Base-by-base conservation (phyloP, 2,113 vertebrate genomes). In the Phylloscopus trochiloides region DNA sequence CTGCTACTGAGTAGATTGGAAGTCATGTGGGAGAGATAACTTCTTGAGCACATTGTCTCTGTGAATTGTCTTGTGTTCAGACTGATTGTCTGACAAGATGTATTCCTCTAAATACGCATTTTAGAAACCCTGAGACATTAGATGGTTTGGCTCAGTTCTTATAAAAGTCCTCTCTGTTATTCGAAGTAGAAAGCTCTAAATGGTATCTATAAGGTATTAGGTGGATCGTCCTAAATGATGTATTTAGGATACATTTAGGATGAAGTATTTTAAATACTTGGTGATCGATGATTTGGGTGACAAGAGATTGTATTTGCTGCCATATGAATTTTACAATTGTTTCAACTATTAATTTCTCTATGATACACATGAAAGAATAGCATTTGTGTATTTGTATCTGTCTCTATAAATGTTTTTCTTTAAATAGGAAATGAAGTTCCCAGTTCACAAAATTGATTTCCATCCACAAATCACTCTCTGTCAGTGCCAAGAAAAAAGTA, bases 341-440 rank as follows among this genome's bases (percentile, higher is more conserved):
- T 94, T 63, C 38, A 92, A 48, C n/a, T 67, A 48, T 31, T 91
- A 54, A 73, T 76, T 95, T 90, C 9, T 68, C 14, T 66, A 4
- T 61, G 34, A 75, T 82, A 45, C 29, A 74, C 15, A 19, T 67
- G 29, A 67, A 84, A 78, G 63, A 80, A 74, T 22, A 54, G 15
- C 38, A 72, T 90, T 85, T 77, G 11, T 86, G 36, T 92, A 70
- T 75, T 85, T 70, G 42, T 70, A 38, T 19, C 17, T 90, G 58
- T 88, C 58, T 92, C 91, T 54, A 73, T 91, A 61, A 61, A 47
- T 88, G 74, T 92, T 87, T 91, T 76, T 50, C 57, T 94, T 91
- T 61, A 85, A 78, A 76, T 71, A 94, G 59, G 88, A 96, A 94
- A 96, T 51, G 4, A 86, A 71, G 34, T 50, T 77, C 43, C 86